A percentile compares a stretch with the other conserved stretches of the same genome.
phyloP scores from a whole-genome alignment of 2,113 vertebrate species.

The Mus pahari region DNA sequence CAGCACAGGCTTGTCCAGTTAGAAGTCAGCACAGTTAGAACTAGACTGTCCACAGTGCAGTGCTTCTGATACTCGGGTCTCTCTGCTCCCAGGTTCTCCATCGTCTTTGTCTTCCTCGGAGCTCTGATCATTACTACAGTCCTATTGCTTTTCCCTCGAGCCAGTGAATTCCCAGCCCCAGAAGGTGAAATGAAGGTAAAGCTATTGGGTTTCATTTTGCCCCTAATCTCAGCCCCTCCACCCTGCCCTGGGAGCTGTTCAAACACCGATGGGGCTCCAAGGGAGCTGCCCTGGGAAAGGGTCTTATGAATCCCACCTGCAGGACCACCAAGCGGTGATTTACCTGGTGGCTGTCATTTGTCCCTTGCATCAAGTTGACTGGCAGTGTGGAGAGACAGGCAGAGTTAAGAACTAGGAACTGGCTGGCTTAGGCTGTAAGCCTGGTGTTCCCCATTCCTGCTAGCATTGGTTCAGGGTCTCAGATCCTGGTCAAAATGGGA shows the following conservation, averaged over 20 bases:
- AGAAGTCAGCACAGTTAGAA: not conserved
- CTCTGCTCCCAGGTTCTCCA: conserved; percentile 85
- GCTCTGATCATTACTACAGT: conserved; percentile 87
- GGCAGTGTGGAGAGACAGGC: not conserved
- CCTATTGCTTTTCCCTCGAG: conserved; percentile 91
- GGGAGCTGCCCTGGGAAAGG: not conserved
- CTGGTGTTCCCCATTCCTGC: not conserved
- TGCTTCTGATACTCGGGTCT: not conserved
- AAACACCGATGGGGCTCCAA: not conserved
- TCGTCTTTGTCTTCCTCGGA: conserved; percentile 87
- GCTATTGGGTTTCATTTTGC: conserved; percentile 10
- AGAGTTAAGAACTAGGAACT: not conserved
- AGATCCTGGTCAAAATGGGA: not conserved
- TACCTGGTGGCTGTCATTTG: not conserved
- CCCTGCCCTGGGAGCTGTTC: not conserved
- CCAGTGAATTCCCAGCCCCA: conserved; percentile 85
- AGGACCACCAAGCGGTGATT: too few species aligned
- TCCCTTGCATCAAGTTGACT: not conserved
- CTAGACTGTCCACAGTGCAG: not conserved
- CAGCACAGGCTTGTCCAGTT: not conserved
- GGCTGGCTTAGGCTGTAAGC: not conserved
- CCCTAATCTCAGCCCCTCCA: not conserved
- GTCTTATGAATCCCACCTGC: not conserved
- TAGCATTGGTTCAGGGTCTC: not conserved
- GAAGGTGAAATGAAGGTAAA: conserved; percentile 89